Evolutionary conservation across 2,797 vertebrate genomes (phyloP).

Genomic region (Chiloscyllium punctatum): DNA sequence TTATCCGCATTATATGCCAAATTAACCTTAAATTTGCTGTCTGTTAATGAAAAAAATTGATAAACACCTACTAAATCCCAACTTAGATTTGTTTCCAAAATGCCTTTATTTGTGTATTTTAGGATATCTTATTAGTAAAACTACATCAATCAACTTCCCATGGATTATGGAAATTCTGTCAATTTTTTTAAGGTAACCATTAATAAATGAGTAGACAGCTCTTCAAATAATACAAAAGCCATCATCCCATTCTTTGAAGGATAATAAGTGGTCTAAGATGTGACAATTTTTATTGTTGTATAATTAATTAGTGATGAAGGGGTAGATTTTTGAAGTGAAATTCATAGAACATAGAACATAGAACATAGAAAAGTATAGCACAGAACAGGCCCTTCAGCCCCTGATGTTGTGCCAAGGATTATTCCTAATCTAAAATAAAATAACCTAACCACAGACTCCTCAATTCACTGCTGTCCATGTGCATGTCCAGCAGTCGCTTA

Average conservation of each 20-base stretch:
- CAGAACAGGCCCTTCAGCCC: no score
- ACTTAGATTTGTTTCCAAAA: neutral
- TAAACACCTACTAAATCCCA: neutral
- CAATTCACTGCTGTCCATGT: no score
- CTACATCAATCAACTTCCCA: neutral
- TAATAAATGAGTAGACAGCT: neutral
- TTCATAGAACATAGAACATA: neutral
- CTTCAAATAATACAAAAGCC: neutral
- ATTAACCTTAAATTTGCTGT: no score
- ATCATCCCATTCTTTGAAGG: neutral
- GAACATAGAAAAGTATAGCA: no score
- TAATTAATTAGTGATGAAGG: neutral
- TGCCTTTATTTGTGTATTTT: neutral
- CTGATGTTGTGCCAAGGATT: no score
- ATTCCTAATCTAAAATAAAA: no score
- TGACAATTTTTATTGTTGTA: neutral
- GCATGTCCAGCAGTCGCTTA: no score
- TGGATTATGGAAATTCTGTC: neutral
- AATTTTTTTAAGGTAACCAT: neutral
- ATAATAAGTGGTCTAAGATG: neutral
- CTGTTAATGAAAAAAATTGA: no score
- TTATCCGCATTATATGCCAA: no score
- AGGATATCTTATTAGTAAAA: neutral
- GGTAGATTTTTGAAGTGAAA: neutral
- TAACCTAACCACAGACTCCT: no score